Evolutionary conservation across 1,140 invertebrate genomes (phyloP), one percentile per base, ranked within the genome.

Genomic region (Diprion similis): DNA sequence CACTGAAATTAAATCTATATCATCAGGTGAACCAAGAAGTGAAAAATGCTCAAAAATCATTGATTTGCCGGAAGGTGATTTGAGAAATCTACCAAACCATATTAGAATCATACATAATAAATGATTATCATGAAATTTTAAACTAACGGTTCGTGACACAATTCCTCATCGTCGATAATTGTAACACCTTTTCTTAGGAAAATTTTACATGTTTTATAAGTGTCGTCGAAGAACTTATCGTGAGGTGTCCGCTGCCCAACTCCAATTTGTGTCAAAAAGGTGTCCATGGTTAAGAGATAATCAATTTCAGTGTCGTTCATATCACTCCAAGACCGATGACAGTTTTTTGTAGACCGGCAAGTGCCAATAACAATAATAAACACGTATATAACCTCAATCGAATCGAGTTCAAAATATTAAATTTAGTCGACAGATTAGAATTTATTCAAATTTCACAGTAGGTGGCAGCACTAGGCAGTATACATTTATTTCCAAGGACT

Each of bases 101-200:
- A 68, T 11, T 66, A 24, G 24, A 51, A 15, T 8, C 6, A 51
- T 7, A 17, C 7, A 47, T n/a, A 45, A 13, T 9, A 37, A 46
- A 15, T 47, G 66, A 68, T 47, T 0, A 68, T 8, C 18, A 24
- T 65, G 15, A 15, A 59, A 17, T 73, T 73, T 75, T 17, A 67
- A 68, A 73, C 69, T 78, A 76, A 82, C 79, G 69, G 46, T 47
- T 73, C 47, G 73, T 89, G 87, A 70, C 83, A 88, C 10, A 88
- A 81, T 75, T 87, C 83, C 73, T 89, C 88, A 13, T 88, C 84
- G 71, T 88, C 85, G 46, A 86, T 82, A 37, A 84, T 76, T 10
- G 81, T 83, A 7, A 89, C 77, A 1, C 88, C 87, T 71, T 80
- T 81, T 45, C 83, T 76, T 74, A 81, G 76, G 77, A 84, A 84